Base-by-base conservation (phyloP, 2,797 vertebrate genomes). In the Chiloscyllium punctatum region DNA sequence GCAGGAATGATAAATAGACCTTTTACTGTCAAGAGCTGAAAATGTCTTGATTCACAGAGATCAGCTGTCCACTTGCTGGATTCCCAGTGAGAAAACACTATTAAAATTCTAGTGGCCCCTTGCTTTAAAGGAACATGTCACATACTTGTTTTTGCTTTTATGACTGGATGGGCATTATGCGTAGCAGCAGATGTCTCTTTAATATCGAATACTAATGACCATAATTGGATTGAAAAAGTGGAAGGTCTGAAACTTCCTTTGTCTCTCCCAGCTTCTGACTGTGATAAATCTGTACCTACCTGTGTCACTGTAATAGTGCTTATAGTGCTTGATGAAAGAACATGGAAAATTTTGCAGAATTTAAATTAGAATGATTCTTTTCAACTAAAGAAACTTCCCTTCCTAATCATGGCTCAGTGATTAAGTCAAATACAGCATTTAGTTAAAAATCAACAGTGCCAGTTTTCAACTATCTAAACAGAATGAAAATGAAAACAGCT, bases 1-100 rank as follows among this genome's bases (percentile, higher is more conserved):
- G 94, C 94, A 95, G 94, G 51, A 95, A 77, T 95, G 94, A 95
- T 95, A 95, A 95, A 95, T 95, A 95, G 94, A 42, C 48, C 30
- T 95, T 74, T 95, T 72, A 95, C 94, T 74, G 48, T 72, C 71
- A 51, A 74, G 27, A 27, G 68, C 33, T 77, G 69, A 77, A 95
- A 71, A 95, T 0, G 23, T 51, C 71, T n/a, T 95, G 94, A 77
- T 95, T 95, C 21, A 13, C 71, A 33, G 30, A 15, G 48, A 95
- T 77, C 37, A 74, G 94, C 69, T 53, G 5, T 48, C 48, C 27
- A 33, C 27, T 77, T 74, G 94, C 11, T 77, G 71, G 42, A 3
- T 30, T 95, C 94, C 71, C 48, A 95, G 48, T 95, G 71, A 95
- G 69, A 13, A 77, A 95, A 77, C 30, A 0, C 42, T 33, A 77